phyloP scores from a whole-genome alignment of 2,113 vertebrate genomes.

The Egretta garzetta region DNA sequence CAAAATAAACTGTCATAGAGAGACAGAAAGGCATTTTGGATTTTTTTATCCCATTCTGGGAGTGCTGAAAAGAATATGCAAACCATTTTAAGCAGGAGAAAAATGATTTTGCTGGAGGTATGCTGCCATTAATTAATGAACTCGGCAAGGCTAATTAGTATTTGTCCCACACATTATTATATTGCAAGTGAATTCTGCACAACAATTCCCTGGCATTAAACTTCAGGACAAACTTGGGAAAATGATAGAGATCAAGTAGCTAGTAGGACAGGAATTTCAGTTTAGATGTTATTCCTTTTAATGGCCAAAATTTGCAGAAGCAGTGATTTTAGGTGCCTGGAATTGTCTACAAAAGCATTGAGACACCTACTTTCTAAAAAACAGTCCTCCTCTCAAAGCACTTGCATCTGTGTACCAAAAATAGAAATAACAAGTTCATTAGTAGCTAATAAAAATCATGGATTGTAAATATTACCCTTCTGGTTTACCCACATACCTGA shows the following conservation, averaged over 20 bases:
- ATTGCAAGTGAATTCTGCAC: not conserved
- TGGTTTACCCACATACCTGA: not conserved
- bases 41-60: slow-evolving; percentile 85
- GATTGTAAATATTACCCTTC: not conserved
- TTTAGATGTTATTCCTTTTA: not conserved
- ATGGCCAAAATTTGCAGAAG: not conserved
- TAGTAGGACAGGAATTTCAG: not conserved
- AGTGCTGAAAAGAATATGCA: slow-evolving; percentile 63
- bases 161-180: not conserved
- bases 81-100: slow-evolving; percentile 1
- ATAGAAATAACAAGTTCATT: not conserved
- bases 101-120: not conserved
- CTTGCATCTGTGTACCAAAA: not conserved
- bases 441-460: not conserved
- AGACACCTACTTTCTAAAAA: not conserved
- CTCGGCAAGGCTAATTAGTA: not conserved
- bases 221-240: not conserved
- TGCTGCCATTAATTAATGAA: not conserved
- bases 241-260: not conserved
- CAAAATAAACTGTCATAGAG: slow-evolving; percentile 86
- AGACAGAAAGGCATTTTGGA: slow-evolving; percentile 83
- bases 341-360: not conserved
- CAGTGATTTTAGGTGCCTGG: not conserved
- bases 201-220: not conserved
- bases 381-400: not conserved